phyloP scores from a whole-genome alignment of 2,888 invertebrate species.

The Apamea sordens region DNA sequence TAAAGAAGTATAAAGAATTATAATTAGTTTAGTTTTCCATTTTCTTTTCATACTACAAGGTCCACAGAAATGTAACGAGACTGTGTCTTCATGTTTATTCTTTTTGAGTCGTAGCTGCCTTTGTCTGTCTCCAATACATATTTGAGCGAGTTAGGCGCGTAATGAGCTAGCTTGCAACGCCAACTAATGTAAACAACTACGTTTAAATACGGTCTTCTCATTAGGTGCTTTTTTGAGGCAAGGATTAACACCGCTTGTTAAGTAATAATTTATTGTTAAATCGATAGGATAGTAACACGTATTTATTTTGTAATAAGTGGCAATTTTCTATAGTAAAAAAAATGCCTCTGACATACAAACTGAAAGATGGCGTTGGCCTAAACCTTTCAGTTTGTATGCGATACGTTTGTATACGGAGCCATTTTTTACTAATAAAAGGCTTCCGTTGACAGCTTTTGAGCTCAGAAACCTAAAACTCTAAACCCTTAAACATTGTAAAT shows the following conservation, averaged over 20 bases:
- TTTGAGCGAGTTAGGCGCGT: slow-evolving; percentile 19
- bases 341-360: neutral
- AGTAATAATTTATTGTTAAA: neutral
- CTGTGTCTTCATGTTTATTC: slow-evolving; percentile 21
- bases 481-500: neutral
- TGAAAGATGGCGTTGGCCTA: neutral
- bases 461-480: neutral
- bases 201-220: neutral
- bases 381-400: no score
- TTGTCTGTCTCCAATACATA: slow-evolving; percentile 28
- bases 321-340: neutral
- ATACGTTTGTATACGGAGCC: no score
- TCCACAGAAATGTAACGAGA: slow-evolving; percentile 25
- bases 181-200: neutral
- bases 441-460: neutral
- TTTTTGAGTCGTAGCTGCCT: slow-evolving; percentile 5
- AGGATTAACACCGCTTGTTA: neutral
- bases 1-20: neutral
- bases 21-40: neutral
- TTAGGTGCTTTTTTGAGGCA: neutral
- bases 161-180: slow-evolving; percentile 34
- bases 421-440: no score
- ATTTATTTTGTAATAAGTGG: neutral
- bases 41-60: neutral
- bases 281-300: neutral